Evolutionary conservation across 2,113 vertebrate species (phyloP).

Genomic region (Neolamprologus ventralis): DNA sequence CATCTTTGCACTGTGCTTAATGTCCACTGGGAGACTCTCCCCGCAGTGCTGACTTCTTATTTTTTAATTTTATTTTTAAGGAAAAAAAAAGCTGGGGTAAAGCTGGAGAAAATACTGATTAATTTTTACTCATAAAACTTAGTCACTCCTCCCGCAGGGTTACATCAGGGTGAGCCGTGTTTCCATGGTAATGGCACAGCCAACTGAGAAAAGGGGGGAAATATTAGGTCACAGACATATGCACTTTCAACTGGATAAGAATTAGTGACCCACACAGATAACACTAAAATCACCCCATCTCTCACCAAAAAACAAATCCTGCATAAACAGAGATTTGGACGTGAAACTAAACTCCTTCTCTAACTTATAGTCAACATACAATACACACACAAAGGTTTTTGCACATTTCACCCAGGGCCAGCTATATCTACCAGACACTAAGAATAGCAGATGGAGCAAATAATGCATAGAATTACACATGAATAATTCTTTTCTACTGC

Average conservation of each 20-base stretch:
- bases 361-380: background rate
- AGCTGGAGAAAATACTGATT: background rate
- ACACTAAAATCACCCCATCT: background rate
- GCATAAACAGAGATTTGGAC: background rate
- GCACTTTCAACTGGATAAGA: background rate
- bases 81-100: background rate
- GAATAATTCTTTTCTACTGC: background rate
- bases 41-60: background rate
- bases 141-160: background rate
- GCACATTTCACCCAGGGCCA: background rate
- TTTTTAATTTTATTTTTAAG: background rate
- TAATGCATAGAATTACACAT: background rate
- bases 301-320: background rate
- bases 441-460: background rate
- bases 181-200: background rate
- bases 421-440: background rate
- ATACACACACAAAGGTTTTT: rapidly evolving
- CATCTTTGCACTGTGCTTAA: background rate
- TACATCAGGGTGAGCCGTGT: background rate
- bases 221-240: background rate
- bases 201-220: background rate
- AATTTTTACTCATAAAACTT: background rate
- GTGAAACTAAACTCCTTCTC: background rate
- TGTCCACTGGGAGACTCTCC: slow-evolving; percentile 1
- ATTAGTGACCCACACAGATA: background rate